Base-by-base conservation (phyloP, 1,140 invertebrate genomes). In the Marisa cornuarietis region DNA sequence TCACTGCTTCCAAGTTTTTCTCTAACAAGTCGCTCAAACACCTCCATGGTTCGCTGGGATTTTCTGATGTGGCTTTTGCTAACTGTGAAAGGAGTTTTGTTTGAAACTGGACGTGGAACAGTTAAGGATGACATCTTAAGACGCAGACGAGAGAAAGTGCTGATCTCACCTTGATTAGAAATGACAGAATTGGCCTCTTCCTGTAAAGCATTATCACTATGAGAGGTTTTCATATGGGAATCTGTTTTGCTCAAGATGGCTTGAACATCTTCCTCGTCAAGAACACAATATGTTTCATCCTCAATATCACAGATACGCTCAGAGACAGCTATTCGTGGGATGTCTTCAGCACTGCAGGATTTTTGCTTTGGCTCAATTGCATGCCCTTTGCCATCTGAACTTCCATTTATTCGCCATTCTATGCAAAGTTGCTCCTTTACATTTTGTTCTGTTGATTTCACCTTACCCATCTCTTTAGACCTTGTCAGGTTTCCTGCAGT, bases 21-120 rank as follows among this genome's bases (percentile, higher is more conserved):
- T 31, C 76, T 71, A 9, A 79, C 65, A 18, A 84, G 79, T 61
- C 79, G 49, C 63, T 84, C 83, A 72, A 84, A 84, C 16, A 82
- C 73, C 14, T 81, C 79, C 78, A 84, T 79, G 42, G 79, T 71
- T 22, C 83, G 71, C 79, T 84, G 81, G 20, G 83, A 82, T 71
- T 84, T 84, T 18, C 81, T 72, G 24, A 82, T 80, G 61, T 80
- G 71, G 24, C 80, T 76, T 65, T 78, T 74, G 54, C 54, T 71
- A 49, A 73, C 69, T n/a, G 62, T 72, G 24, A 68, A 65, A 3
- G 49, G 18, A 65, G 49, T 51, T 51, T 74, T 71, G 18, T n/a
- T 63, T 42, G 26, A 42, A n/a, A 18, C 20, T 26, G 51, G 24
- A 13, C 77, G 65, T 5, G 79, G 71, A 22, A 72, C 66, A n/a